phyloP scores from a whole-genome alignment of 2,888 invertebrate species.

The Melikaiella ostensackeni region DNA sequence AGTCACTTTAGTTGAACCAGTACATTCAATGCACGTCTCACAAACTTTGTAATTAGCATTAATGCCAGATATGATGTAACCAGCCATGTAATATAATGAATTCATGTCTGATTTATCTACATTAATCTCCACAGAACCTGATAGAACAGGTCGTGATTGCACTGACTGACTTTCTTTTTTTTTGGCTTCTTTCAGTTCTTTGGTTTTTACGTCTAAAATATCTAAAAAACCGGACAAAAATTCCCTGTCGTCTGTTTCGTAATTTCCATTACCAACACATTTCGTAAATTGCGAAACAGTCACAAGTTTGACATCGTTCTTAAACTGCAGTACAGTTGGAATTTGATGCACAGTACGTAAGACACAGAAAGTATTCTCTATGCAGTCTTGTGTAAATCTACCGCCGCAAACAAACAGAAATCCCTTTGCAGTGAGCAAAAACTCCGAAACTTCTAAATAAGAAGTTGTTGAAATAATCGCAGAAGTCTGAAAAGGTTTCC shows the following conservation, averaged over 20 bases:
- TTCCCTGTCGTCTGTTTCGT: constrained; percentile 24
- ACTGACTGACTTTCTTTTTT: neutral
- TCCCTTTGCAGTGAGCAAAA: neutral
- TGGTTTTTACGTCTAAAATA: neutral
- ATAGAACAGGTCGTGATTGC: neutral
- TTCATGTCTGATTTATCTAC: constrained; percentile 18
- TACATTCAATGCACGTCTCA: neutral
- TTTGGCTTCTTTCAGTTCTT: neutral
- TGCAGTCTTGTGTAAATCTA: constrained; percentile 33
- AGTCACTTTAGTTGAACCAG: neutral
- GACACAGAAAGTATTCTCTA: constrained; percentile 29
- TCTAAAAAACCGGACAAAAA: constrained; percentile 35
- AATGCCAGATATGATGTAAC: constrained; percentile 15
- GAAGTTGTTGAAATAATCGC: constrained; percentile 24
- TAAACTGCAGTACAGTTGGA: neutral
- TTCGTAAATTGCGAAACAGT: constrained; percentile 18
- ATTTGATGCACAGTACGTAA: neutral
- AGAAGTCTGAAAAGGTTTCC: constrained; percentile 37
- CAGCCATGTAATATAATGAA: constrained; percentile 29
- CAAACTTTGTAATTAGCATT: constrained; percentile 32
- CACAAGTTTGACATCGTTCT: neutral
- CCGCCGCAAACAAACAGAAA: constrained; percentile 11
- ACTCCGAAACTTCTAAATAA: constrained; percentile 9
- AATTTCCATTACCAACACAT: constrained; percentile 26
- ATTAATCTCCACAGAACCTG: neutral